Base-by-base conservation (phyloP, 1,140 invertebrate species). In the Leptinotarsa texana region DNA sequence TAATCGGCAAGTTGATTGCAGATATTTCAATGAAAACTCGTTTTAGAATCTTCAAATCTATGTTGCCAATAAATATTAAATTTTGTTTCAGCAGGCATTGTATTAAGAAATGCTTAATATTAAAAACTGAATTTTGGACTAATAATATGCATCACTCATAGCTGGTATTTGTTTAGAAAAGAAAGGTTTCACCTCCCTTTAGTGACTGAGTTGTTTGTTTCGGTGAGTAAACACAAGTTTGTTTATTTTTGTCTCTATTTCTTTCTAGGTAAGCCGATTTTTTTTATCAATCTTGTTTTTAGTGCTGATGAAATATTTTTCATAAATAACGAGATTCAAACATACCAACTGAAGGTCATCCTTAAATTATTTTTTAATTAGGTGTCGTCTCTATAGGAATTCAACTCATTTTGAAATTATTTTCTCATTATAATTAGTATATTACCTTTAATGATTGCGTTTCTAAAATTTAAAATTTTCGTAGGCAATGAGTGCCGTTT, bases 341-440 rank as follows among this genome's bases (percentile, higher is more conserved):
- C 22, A 66, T 33, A 66, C 63, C 63, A 21, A 21, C 21, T 66
- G 63, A 24, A 66, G 63, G 21, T 33, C 63, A 66, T 24, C 27
- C 2, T 33, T 8, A 21, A 66, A 22, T 66, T 18, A 13, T 66
- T 24, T 57, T 57, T 15, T 57, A 57, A 57, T 57, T 17, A 42
- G 11, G 33, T 42, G 8, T 42, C 33, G 51, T 57, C 51, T 57
- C 51, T 5, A 57, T 57, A 57, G 51, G 51, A 57, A 57, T 57
- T 57, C 13, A 5, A 57, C 51, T 57, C 13, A 57, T 57, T 57
- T 17, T 57, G 15, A 17, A 13, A 18, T 15, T 17, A 13, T 57
- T 57, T 57, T n/a, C 51, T 42, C 33, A 42, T 42, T 42, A 42
- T 42, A 42, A 42, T 42, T 3, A 33, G 33, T 33, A 8, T 8